Evolutionary conservation across 2,888 invertebrate species (phyloP).

Genomic region (Lasiommata megera): DNA sequence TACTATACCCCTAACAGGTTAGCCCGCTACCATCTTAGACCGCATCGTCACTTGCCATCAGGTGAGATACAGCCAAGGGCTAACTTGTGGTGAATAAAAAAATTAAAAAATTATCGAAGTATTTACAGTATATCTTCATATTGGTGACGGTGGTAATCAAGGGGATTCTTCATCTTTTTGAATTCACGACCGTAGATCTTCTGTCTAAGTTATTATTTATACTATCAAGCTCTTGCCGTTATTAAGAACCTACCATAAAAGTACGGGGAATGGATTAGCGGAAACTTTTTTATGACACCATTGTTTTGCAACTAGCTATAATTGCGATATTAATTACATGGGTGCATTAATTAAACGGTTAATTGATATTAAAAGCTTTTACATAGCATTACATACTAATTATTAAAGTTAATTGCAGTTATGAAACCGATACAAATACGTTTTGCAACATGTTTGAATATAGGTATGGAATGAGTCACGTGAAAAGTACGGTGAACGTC

Average conservation of each 20-base stretch:
- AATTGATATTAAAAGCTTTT: constrained; percentile 7
- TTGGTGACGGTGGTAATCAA: too few relatives aligned
- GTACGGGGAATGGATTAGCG: constrained; percentile 10
- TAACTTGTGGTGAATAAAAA: too few relatives aligned
- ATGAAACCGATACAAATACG: neutral
- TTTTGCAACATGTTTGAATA: constrained; percentile 2
- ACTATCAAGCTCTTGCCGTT: neutral
- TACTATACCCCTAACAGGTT: too few relatives aligned
- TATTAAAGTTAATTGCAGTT: too few relatives aligned
- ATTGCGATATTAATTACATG: constrained; percentile 26
- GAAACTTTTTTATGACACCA: constrained; percentile 20
- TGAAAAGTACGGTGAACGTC: too few relatives aligned
- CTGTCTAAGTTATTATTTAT: neutral
- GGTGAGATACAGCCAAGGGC: too few relatives aligned
- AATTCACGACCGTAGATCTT: neutral
- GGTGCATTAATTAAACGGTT: constrained; percentile 39
- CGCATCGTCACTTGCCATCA: too few relatives aligned
- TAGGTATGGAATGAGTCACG: neutral
- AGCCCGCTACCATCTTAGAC: too few relatives aligned
- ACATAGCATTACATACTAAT: too few relatives aligned
- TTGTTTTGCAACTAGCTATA: constrained; percentile 13
- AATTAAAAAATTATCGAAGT: too few relatives aligned
- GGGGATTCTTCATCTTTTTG: neutral
- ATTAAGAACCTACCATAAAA: neutral
- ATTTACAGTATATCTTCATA: too few relatives aligned